Base-by-base conservation (phyloP, 2,113 vertebrate species). In the Elephas maximus region DNA sequence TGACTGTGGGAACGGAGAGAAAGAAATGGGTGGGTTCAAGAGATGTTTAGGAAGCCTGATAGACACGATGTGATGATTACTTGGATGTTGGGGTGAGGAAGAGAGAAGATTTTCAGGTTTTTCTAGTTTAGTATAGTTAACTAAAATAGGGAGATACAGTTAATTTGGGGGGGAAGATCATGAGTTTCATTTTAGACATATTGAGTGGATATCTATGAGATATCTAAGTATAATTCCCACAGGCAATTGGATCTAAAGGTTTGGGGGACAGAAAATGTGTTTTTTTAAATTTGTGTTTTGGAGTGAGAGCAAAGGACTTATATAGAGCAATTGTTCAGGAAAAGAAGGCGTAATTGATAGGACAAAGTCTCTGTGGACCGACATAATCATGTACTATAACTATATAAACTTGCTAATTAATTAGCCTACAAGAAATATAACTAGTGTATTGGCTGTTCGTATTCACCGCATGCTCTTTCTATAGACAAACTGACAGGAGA, bases 281-380 rank as follows among this genome's bases (percentile, higher is more conserved):
- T 37, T 76, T 93, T 84, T 73, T 44, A 14, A 28, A 4, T 92
- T 83, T 89, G 26, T 74, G 92, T 77, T 90, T 90, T 71, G 23
- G 26, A 5, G 9, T 26, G 57, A 79, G 28, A 80, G 6, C 21
- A 51, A 53, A 86, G 45, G 15, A 1, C 44, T 83, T 86, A 53
- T 2, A 24, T 51, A 85, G 26, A 67, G 88, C 85, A 21, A 44
- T 53, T 30, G 11, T 26, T 83, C 17, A 91, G 80, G 78, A 23
- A 79, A 90, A 86, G 62, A 97, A 87, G 37, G 12, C 28, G 20
- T 77, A 77, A 44, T 63, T 71, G n/a, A 48, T 77, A 63, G 5
- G 51, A 53, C 60, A 79, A 44, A 86, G 37, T 65, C 28, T 69
- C 33, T 77, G 37, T 84, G n/a, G 69, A 33, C 53, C 48, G 0